These are phyloP conservation scores for Trichacis sp. DNA, from an alignment of 2,888 invertebrate genomes.

Conservation along the genomic window DNA sequence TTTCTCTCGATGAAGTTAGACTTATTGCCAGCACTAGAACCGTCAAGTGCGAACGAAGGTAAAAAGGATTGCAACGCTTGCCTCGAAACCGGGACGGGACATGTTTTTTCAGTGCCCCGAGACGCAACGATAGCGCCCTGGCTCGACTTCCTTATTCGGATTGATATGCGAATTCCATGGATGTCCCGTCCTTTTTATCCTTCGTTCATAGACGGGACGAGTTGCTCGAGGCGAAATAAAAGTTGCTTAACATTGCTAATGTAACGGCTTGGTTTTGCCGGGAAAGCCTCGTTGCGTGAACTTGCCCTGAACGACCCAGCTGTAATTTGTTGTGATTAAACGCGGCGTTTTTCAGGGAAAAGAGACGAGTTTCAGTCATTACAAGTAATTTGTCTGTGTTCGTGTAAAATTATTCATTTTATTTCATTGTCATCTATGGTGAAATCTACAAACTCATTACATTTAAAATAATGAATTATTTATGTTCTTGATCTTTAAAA, in stretches of 20 bases:
- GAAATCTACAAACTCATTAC: too few species aligned
- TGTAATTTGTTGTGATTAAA: not conserved
- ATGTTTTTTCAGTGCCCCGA: slow-evolving; percentile 28
- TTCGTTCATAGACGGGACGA: slow-evolving; percentile 14
- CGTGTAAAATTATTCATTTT: too few species aligned
- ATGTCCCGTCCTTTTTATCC: slow-evolving; percentile 32
- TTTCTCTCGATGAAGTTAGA: not conserved
- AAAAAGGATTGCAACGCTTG: slow-evolving; percentile 27
- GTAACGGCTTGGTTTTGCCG: not conserved
- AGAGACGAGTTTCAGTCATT: too few species aligned
- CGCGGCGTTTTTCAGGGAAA: too few species aligned
- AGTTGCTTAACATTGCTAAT: slow-evolving; percentile 22
- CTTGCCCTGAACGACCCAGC: too few species aligned
- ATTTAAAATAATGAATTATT: too few species aligned
- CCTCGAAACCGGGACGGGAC: slow-evolving; percentile 21
- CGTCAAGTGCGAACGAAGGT: not conserved
- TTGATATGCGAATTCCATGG: slow-evolving; percentile 29
- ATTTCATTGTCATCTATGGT: too few species aligned
- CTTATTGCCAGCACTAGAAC: not conserved
- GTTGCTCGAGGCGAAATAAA: slow-evolving; percentile 14
- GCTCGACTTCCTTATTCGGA: slow-evolving; percentile 27
- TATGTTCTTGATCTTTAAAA: too few species aligned
- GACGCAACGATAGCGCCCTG: slow-evolving; percentile 19
- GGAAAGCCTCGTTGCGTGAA: too few species aligned
- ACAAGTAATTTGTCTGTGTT: too few species aligned